Evolutionary conservation across 2,797 vertebrate species (phyloP).

Genomic region (Anolis apletophallus): DNA sequence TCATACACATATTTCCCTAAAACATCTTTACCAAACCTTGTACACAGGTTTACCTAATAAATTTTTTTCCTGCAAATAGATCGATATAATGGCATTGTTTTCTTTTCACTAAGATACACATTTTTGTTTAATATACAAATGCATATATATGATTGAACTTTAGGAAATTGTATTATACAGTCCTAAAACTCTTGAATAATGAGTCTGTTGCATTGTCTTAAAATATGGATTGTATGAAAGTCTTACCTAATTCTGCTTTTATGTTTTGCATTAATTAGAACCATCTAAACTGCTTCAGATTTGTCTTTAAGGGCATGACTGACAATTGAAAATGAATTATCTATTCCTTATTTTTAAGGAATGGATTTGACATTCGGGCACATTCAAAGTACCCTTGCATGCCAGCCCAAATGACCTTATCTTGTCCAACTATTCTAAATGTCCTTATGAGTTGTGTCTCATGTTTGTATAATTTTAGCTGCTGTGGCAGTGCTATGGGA

Average conservation of each 20-base stretch:
- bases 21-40: too few relatives aligned
- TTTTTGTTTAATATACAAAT: too few relatives aligned
- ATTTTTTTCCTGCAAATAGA: too few relatives aligned
- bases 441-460: conserved; percentile 8
- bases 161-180: background rate
- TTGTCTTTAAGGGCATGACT: background rate
- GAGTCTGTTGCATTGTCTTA: background rate
- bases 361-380: background rate
- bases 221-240: background rate
- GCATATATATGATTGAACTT: background rate
- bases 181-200: background rate
- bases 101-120: too few relatives aligned
- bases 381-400: conserved; percentile 5
- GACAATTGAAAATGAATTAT: background rate
- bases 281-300: background rate
- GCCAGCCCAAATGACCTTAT: background rate
- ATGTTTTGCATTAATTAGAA: background rate
- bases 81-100: too few relatives aligned
- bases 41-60: too few relatives aligned
- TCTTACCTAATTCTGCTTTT: background rate
- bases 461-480: conserved; percentile 27
- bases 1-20: too few relatives aligned
- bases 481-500: background rate
- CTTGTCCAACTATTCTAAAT: conserved; percentile 25
- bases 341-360: background rate